Evolutionary conservation across 2,113 vertebrate genomes (phyloP).

Genomic region (Oreochromis niloticus): DNA sequence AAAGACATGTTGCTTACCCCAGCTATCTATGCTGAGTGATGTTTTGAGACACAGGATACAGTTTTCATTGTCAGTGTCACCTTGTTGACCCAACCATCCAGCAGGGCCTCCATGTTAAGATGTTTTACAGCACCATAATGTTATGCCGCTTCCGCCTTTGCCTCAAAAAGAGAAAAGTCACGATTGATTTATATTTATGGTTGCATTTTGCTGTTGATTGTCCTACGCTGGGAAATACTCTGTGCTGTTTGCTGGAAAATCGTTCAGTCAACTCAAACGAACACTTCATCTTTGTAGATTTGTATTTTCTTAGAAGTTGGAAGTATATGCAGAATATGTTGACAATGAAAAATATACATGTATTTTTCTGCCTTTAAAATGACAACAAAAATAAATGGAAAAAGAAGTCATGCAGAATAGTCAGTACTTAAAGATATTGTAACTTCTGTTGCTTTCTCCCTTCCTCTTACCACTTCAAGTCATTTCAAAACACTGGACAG

Average conservation of each 20-base stretch:
- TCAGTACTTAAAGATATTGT: not conserved
- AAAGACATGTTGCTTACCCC: not conserved
- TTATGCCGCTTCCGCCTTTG: not conserved
- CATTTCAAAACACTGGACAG: slow-evolving; percentile 13
- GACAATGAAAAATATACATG: not conserved
- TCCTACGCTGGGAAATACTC: not conserved
- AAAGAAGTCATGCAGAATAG: not conserved
- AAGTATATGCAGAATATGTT: not conserved
- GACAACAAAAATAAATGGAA: not conserved
- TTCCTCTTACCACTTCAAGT: not conserved
- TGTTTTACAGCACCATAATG: not conserved
- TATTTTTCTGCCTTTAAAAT: not conserved
- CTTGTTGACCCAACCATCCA: not conserved
- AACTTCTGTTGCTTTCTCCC: not conserved
- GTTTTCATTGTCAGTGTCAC: not conserved
- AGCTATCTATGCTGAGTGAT: not conserved
- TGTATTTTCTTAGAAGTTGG: not conserved
- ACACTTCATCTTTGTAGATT: not conserved
- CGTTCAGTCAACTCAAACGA: not conserved
- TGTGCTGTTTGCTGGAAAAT: not conserved
- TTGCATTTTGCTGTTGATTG: not conserved
- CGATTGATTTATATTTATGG: not conserved
- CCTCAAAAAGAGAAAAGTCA: not conserved
- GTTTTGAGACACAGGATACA: not conserved
- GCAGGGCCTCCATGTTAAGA: not conserved